Evolutionary conservation across 2,888 invertebrate species (phyloP).

Genomic region (Polyommatus iphigenia): DNA sequence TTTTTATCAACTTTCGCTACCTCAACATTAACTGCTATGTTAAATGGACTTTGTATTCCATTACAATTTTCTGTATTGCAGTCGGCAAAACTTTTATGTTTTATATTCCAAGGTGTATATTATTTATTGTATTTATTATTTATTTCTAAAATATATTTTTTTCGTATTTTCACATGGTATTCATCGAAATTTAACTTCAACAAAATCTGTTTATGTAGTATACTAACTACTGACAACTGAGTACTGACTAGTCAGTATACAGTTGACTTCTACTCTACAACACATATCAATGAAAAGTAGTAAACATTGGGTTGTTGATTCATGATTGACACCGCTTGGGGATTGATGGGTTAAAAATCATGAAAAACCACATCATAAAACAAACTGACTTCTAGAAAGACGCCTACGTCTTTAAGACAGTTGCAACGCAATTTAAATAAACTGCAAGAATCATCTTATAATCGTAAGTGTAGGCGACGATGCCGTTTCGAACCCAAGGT

Average conservation of each 20-base stretch:
- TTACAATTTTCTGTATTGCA: neutral
- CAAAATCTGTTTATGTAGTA: neutral
- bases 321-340: too few relatives aligned
- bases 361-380: neutral
- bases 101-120: neutral
- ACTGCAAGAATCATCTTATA: slow-evolving; percentile 60
- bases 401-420: slow-evolving; percentile 19
- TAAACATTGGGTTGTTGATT: neutral
- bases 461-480: slow-evolving; percentile 78
- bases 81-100: neutral
- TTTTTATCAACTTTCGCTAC: slow-evolving; percentile 17
- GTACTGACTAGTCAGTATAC: neutral
- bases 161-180: neutral
- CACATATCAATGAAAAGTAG: neutral
- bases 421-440: slow-evolving; percentile 45
- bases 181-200: neutral
- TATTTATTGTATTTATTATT: neutral
- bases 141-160: neutral
- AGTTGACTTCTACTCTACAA: neutral
- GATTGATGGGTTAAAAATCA: neutral
- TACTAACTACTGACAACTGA: neutral
- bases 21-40: neutral
- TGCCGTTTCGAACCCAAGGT: slow-evolving; percentile 80
- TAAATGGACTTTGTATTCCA: neutral
- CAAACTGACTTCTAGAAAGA: slow-evolving; percentile 11